Conservation (phyloP, 2,888 invertebrate genomes). For the Papilio gigon region DNA sequence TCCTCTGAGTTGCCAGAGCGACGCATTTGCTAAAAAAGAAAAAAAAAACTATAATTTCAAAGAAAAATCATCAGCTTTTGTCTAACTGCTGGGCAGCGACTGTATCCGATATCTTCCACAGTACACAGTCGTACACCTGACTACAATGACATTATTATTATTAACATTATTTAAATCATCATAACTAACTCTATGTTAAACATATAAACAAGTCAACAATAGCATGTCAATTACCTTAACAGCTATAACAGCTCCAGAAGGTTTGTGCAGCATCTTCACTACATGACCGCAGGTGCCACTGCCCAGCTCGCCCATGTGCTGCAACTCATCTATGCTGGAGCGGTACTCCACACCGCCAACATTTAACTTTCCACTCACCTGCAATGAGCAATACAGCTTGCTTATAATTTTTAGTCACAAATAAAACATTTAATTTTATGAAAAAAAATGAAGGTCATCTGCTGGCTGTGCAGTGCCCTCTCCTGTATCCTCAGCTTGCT, state of each 20-base stretch:
- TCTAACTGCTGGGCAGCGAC: no score
- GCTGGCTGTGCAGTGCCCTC: no score
- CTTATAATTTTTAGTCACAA: neutral
- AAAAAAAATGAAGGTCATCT: no score
- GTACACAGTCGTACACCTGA: no score
- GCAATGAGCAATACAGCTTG: neutral
- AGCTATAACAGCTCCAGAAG: slow-evolving; percentile 93
- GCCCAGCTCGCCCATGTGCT: slow-evolving; percentile 93
- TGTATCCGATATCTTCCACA: no score
- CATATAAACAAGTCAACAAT: neutral
- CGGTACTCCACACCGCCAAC: slow-evolving; percentile 90
- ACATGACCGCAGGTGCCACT: slow-evolving; percentile 99
- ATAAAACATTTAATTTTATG: no score
- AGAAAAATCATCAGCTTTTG: neutral
- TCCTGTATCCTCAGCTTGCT: no score
- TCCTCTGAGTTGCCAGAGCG: slow-evolving; percentile 98
- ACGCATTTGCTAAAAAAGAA: slow-evolving; percentile 92
- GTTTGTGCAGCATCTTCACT: slow-evolving; percentile 96
- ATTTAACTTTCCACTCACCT: slow-evolving; percentile 93
- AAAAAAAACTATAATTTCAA: neutral
- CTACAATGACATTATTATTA: no score
- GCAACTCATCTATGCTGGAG: slow-evolving; percentile 91
- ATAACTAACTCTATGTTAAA: no score
- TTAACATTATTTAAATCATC: no score
- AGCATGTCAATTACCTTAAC: slow-evolving; percentile 86